A percentile compares a stretch with the other conserved stretches of the same genome.
These are phyloP conservation scores for Hoplodrina blanda DNA, from an alignment of 2,888 invertebrate genomes.

Conservation along the genomic window DNA sequence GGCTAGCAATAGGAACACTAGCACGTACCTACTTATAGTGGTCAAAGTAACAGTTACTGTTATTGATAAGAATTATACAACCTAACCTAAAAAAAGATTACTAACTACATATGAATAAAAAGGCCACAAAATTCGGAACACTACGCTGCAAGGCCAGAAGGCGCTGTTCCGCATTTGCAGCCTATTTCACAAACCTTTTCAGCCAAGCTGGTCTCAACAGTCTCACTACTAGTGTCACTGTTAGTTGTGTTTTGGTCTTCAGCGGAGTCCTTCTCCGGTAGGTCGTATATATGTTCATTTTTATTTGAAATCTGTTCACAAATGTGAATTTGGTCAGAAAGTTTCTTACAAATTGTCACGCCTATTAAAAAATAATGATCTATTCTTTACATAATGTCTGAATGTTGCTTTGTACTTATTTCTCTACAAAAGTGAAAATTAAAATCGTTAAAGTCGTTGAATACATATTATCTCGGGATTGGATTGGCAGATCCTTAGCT, in stretches of 20 bases:
- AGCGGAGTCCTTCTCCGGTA: constrained; percentile 82
- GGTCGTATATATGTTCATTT: constrained; percentile 72
- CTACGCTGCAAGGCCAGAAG: too few relatives aligned
- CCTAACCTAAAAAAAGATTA: too few relatives aligned
- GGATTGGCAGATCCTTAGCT: too few relatives aligned
- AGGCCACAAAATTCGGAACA: too few relatives aligned
- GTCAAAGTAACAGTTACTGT: background rate
- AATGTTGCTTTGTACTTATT: constrained; percentile 12
- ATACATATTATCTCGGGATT: too few relatives aligned
- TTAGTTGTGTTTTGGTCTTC: constrained; percentile 75
- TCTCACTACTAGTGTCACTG: constrained; percentile 78
- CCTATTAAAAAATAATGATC: constrained; percentile 27
- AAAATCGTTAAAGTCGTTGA: background rate
- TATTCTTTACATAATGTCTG: constrained; percentile 6
- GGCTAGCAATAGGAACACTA: background rate
- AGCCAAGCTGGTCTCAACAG: constrained; percentile 71
- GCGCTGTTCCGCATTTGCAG: too few relatives aligned
- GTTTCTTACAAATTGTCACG: constrained; percentile 7
- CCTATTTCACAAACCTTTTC: constrained; percentile 67
- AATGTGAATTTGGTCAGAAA: background rate
- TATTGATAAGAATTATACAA: too few relatives aligned
- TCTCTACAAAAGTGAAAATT: background rate
- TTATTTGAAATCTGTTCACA: constrained; percentile 45
- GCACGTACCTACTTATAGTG: too few relatives aligned
- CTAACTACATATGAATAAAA: too few relatives aligned